Evolutionary conservation across 1,140 invertebrate species (phyloP), one percentile per base, ranked within the genome.

Genomic region (Drosophila ficusphila): DNA sequence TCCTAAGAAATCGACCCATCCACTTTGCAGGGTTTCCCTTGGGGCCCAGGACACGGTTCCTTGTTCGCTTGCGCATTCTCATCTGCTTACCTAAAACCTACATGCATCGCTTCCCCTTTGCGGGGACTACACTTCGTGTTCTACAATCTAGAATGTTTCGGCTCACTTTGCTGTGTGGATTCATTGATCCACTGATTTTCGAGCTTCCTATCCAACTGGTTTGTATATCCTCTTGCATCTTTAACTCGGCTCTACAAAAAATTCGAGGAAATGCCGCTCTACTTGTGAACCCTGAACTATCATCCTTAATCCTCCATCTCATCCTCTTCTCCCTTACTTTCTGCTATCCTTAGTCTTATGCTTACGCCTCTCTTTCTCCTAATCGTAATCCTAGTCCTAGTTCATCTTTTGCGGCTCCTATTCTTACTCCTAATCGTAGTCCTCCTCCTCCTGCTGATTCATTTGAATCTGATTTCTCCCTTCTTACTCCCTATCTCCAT

Each of bases 31-130:
- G 38, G 29, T 27, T 39, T n/a, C n/a, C n/a, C n/a, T 14, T 51
- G 21, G 44, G 44, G 51, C 36, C 51, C 41, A 53, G 36, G 51
- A 53, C 36, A 53, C 36, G 23, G 8, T 29, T 19, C 29, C 25
- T 46, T 46, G 42, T 46, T 46, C 42, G 42, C 42, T 46, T 46
- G 42, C 42, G 23, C 42, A 46, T 44, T 4, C 16, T 11, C 2
- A 14, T 46, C 42, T 27, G 42, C 12, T 46, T 14, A 27, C 42
- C 16, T 27, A 46, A 46, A 27, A 27, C 12, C 23, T 46, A 46
- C 14, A 14, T 46, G 27, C 14, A 14, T 46, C 41, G 41, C 41
- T 14, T 27, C 3, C 9, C n/a, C n/a, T 2, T 14, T 4, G 7
- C 16, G 8, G 8, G 36, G 14, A 18, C 36, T 18, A 38, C 36